Base-by-base conservation (phyloP, 2,888 invertebrate species). In the Orchesella flavescens region DNA sequence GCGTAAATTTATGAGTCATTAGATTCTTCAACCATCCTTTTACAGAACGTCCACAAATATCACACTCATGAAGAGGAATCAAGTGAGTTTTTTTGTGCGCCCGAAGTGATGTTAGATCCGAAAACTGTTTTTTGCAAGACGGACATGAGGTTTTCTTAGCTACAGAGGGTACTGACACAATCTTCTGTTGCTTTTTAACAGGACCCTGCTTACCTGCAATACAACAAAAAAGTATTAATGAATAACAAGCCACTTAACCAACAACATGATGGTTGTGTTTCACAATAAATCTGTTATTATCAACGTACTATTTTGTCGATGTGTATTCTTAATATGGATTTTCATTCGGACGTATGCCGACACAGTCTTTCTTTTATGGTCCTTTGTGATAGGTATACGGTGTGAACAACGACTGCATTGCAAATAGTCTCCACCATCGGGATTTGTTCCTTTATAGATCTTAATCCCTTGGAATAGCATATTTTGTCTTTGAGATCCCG, bases 1-100 rank as follows among this genome's bases (percentile, higher is more conserved):
- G 76, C 0, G 76, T 66, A 68, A 76, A 76, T 24, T 76, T 76
- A 43, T 76, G 76, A 21, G 55, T 63, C 44, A 65, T 12, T 10
- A 76, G n/a, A 43, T 76, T 76, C 7, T 12, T 55, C 4, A 13
- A 1, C 9, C 46, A 55, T 1, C 76, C 76, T 19, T 66, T 65
- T 0, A 76, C 44, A n/a, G 76, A 66, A 2, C 57, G 24, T 4
- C 68, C 68, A 43, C 76, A 76, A 1, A 76, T 65, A 24, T 76
- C 76, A 34, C 76, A 76, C 10, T 53, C 57, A 19, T 66, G 24
- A 2, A 65, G 13, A 4, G 44, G 17, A 59, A 7, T 1, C 3
- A 0, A 0, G 55, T 73, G 73, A 13, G 1, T 19, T 7, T 43
- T 43, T n/a, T 44, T 17, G 15, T 73, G 73, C 3, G 59, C 73